phyloP scores from a whole-genome alignment of 2,797 vertebrate species.

The Limosa lapponica region DNA sequence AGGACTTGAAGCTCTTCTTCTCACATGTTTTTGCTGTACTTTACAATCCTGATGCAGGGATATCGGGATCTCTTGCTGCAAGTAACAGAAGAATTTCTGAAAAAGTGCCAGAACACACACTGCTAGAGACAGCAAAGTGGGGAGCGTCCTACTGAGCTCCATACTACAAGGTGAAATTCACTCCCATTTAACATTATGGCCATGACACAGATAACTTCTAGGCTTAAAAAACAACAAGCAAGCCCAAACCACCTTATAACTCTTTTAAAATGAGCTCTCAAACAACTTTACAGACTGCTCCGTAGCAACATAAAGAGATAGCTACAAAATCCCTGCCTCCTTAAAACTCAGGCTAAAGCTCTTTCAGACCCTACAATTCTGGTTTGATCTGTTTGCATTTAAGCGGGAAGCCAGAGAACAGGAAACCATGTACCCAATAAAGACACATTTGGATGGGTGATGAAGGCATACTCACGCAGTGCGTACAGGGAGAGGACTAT shows the following conservation, averaged over 20 bases:
- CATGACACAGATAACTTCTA: neutral
- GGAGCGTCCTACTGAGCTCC: neutral
- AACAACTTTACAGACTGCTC: neutral
- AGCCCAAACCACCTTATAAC: neutral
- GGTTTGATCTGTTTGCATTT: neutral
- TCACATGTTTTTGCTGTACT: neutral
- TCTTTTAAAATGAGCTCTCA: neutral
- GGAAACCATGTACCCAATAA: rapidly evolving
- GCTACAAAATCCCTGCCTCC: neutral
- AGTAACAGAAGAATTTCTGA: neutral
- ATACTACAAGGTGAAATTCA: neutral
- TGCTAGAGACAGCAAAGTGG: neutral
- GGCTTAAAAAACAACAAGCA: neutral
- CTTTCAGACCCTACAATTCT: neutral
- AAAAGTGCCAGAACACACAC: neutral
- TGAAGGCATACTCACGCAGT: constrained; percentile 87
- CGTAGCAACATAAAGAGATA: neutral
- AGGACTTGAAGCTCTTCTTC: neutral
- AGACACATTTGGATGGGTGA: neutral
- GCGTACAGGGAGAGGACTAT: constrained; percentile 92
- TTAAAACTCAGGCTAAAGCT: neutral
- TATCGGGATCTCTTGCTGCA: neutral
- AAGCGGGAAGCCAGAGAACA: neutral
- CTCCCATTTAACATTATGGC: neutral
- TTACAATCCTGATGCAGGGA: neutral